Evolutionary conservation across 2,888 invertebrate species (phyloP).

Genomic region (Horisme vitalbata): DNA sequence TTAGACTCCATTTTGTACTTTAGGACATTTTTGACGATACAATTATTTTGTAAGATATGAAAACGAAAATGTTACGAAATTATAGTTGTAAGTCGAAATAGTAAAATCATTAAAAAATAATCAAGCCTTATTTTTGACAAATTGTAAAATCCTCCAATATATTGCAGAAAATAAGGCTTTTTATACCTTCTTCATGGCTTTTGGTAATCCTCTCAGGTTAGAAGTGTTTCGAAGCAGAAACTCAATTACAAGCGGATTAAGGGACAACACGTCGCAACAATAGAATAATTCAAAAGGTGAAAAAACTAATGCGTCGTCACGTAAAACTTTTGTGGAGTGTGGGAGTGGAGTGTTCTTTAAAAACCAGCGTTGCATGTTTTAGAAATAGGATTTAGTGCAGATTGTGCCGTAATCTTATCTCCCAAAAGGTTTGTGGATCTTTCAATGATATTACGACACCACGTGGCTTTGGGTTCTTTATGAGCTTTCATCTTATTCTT

Average conservation of each 20-base stretch:
- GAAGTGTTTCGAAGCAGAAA: conserved; percentile 44
- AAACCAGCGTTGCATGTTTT: conserved; percentile 77
- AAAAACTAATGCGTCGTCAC: conserved; percentile 50
- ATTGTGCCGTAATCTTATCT: conserved; percentile 74
- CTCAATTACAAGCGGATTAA: conserved; percentile 68
- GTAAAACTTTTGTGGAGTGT: conserved; percentile 68
- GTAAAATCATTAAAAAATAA: too few species aligned
- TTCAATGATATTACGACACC: conserved; percentile 64
- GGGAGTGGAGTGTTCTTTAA: conserved; percentile 69
- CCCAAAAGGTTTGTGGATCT: conserved; percentile 56
- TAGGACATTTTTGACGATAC: too few species aligned
- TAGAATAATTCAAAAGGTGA: conserved; percentile 50
- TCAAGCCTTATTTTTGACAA: not conserved
- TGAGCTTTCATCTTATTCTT: too few species aligned
- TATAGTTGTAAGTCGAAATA: too few species aligned
- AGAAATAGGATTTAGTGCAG: conserved; percentile 74
- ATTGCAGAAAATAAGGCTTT: not conserved
- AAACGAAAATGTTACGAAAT: too few species aligned
- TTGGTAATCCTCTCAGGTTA: conserved; percentile 32
- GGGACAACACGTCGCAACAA: conserved; percentile 59
- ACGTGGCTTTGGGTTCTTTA: conserved; percentile 45
- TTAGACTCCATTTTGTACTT: not conserved
- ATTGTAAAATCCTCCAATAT: not conserved
- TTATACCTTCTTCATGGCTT: conserved; percentile 4
- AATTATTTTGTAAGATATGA: too few species aligned